Base-by-base conservation (phyloP, 2,797 vertebrate species). In the Selene dorsalis region DNA sequence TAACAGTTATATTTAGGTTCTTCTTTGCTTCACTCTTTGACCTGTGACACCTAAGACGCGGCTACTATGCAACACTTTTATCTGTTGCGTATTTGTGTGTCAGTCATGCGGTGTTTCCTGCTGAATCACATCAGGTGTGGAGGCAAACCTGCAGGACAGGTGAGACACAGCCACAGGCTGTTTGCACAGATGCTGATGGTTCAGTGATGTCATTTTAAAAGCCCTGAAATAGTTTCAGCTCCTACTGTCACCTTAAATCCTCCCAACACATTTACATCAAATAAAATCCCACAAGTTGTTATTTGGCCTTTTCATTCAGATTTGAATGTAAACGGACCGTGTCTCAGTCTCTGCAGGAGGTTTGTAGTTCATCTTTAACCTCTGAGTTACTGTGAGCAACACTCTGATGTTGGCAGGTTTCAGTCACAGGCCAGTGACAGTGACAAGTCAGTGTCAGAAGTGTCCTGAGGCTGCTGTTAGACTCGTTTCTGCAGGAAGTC, bases 71-170 rank as follows among this genome's bases (percentile, higher is more conserved):
- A 32, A 32, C 30, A 32, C 38, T 12, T 10, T 39, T 12, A 39
- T 39, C 38, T 12, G 38, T 39, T 2, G 11, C 38, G 8, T 39
- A 32, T 32, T 32, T 6, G 4, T 7, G 7, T 8, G 2, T 35
- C 32, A 35, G 32, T 35, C 32, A 35, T 35, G 32, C 7, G 7
- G 55, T 32, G 22, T 45, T 48, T 26, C 16, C 22, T 20, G 32
- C 24, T 35, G 50, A 55, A 17, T 43, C 28, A 52, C 57, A 13
- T 53, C 68, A 69, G 75, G 11, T 63, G 55, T 20, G 48, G 43
- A 67, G 24, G 28, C 59, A 41, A 73, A 69, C 75, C 75, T 64
- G 66, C 41, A 14, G 26, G 66, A 43, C 70, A 52, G 53, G 60
- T 75, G 73, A 60, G 24, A 45, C 10, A 43, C 64, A 18, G n/a